phyloP scores from a whole-genome alignment of 2,113 vertebrate genomes.

The Rhinoderma darwinii region DNA sequence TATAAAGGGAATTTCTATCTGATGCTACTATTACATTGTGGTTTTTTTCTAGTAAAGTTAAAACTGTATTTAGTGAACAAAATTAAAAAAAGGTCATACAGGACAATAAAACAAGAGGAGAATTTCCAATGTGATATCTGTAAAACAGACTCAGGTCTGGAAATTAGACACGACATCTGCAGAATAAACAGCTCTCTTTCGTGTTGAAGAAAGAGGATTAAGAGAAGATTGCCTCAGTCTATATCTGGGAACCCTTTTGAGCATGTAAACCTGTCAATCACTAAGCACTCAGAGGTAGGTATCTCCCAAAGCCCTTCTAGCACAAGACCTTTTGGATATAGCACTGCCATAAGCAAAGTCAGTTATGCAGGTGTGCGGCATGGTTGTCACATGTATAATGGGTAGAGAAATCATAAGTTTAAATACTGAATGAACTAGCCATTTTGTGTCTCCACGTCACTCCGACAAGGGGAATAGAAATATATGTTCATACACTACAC shows the following conservation, averaged over 20 bases:
- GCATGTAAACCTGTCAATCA: background rate
- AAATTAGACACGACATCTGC: background rate
- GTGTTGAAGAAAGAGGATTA: conserved; percentile 22
- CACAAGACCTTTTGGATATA: background rate
- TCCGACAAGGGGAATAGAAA: too few relatives aligned
- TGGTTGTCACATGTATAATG: background rate
- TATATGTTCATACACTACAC: too few relatives aligned
- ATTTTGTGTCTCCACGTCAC: too few relatives aligned
- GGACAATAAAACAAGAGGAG: background rate
- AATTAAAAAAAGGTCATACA: background rate
- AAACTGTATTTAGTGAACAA: background rate
- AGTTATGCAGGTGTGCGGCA: background rate
- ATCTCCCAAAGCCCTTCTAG: conserved; percentile 7
- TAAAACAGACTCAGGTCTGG: background rate
- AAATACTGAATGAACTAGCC: too few relatives aligned
- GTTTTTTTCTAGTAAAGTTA: background rate
- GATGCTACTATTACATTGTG: background rate
- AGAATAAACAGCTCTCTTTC: background rate
- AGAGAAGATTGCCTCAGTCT: conserved; percentile 7
- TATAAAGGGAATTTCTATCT: background rate
- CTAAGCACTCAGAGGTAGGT: background rate
- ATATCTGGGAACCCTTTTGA: background rate
- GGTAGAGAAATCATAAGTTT: too few relatives aligned
- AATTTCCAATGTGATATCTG: background rate
- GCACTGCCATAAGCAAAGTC: background rate